phyloP scores from a whole-genome alignment of 2,888 invertebrate genomes.

The Zygothrica quintamaculata region DNA sequence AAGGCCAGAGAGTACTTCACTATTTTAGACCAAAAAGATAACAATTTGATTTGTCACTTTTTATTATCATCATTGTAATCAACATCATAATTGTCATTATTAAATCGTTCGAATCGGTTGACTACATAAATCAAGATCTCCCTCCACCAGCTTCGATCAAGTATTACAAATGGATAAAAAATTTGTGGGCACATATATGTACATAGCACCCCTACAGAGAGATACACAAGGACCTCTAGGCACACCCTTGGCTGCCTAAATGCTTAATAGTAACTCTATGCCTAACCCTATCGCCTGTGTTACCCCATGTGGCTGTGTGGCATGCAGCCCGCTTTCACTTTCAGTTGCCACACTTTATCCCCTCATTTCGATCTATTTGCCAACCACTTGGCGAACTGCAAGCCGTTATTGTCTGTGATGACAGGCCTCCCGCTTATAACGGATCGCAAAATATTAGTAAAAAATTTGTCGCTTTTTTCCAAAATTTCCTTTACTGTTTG shows the following conservation, averaged over 20 bases:
- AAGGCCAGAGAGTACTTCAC: background rate
- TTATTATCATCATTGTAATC: constrained; percentile 19
- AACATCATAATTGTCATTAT: constrained; percentile 49
- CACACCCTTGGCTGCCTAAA: constrained; percentile 26
- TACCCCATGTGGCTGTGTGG: constrained; percentile 38
- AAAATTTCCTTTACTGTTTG: constrained; percentile 30
- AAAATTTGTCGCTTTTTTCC: constrained; percentile 61
- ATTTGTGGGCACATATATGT: constrained; percentile 68
- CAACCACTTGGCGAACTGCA: constrained; percentile 37
- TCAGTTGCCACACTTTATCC: constrained; percentile 28
- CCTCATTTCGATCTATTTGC: constrained; percentile 34
- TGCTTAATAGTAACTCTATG: constrained; percentile 43
- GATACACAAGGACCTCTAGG: no score
- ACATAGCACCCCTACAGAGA: constrained; percentile 44
- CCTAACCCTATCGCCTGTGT: constrained; percentile 36
- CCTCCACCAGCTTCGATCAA: constrained; percentile 40
- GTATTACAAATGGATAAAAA: constrained; percentile 73
- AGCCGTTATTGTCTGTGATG: constrained; percentile 52
- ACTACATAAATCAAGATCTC: constrained; percentile 63
- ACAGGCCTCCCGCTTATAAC: constrained; percentile 46
- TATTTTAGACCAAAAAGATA: background rate
- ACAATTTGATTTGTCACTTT: constrained; percentile 51
- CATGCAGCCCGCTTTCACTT: constrained; percentile 42
- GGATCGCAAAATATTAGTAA: constrained; percentile 47
- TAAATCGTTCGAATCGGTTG: constrained; percentile 53